A percentile compares a stretch with the other conserved stretches of the same genome.
Conservation (phyloP, 2,888 invertebrate genomes). For the Polydrusus cervinus region DNA sequence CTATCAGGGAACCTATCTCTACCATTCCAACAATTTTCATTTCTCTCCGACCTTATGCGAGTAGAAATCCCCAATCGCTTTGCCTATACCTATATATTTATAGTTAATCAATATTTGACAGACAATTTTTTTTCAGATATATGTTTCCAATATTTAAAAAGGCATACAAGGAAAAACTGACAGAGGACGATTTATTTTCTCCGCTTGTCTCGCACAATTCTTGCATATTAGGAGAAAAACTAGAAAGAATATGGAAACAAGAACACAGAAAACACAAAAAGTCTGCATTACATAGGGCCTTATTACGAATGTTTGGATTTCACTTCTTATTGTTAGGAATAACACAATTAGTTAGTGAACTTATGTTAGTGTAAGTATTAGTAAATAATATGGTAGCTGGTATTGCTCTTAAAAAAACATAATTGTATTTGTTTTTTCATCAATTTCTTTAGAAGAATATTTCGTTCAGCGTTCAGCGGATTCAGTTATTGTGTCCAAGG, state of each 20-base stretch:
- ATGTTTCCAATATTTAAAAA: slow-evolving; percentile 83
- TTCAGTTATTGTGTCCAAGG: too few relatives aligned
- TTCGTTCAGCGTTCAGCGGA: too few relatives aligned
- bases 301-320: slow-evolving; percentile 64
- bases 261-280: slow-evolving; percentile 66
- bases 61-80: too few relatives aligned
- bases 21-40: too few relatives aligned
- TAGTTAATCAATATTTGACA: too few relatives aligned
- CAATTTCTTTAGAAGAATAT: too few relatives aligned
- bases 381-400: slow-evolving; percentile 1
- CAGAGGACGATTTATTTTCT: slow-evolving; percentile 81
- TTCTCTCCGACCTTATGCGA: too few relatives aligned
- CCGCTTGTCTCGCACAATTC: slow-evolving; percentile 81
- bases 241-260: slow-evolving; percentile 74
- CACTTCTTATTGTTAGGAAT: slow-evolving; percentile 64
- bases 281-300: slow-evolving; percentile 64
- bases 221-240: slow-evolving; percentile 75
- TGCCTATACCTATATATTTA: too few relatives aligned
- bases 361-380: slow-evolving; percentile 66
- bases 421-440: too few relatives aligned
- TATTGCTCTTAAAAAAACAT: too few relatives aligned
- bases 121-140: slow-evolving; percentile 75
- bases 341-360: slow-evolving; percentile 65
- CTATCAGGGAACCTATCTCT: too few relatives aligned
- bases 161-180: slow-evolving; percentile 81